These are phyloP conservation scores for Marmota monax DNA, from an alignment of 2,113 vertebrate genomes.

Conservation along the genomic window DNA sequence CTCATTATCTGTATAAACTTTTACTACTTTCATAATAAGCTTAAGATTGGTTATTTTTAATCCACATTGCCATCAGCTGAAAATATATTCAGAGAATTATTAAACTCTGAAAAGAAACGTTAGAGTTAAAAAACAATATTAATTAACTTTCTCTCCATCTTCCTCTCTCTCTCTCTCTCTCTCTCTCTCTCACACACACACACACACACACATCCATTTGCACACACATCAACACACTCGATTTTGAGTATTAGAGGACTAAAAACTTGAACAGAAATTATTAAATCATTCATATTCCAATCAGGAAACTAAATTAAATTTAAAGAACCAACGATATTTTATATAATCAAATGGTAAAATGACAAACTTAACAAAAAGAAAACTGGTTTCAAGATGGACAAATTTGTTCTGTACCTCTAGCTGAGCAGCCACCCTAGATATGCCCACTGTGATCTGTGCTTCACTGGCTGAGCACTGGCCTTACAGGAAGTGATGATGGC, in stretches of 20 bases:
- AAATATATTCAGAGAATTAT: conserved; percentile 27
- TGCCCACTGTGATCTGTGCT: background rate
- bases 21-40: background rate
- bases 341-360: conserved; percentile 11
- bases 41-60: background rate
- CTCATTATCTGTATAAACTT: conserved; percentile 12
- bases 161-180: background rate
- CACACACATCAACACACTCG: background rate
- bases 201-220: background rate
- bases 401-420: background rate
- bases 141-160: background rate
- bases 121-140: background rate
- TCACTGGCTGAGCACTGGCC: background rate
- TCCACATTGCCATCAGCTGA: background rate
- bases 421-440: background rate
- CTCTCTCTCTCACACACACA: too few species aligned
- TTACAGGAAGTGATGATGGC: background rate
- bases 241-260: background rate
- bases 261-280: background rate
- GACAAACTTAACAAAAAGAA: background rate
- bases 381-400: background rate
- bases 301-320: background rate
- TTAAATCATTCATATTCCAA: background rate
- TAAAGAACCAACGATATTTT: background rate
- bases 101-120: background rate